Percentiles rank a stretch among this genome's conserved stretches.
Conservation (phyloP, 2,888 invertebrate genomes). For the Drosophila recens region DNA sequence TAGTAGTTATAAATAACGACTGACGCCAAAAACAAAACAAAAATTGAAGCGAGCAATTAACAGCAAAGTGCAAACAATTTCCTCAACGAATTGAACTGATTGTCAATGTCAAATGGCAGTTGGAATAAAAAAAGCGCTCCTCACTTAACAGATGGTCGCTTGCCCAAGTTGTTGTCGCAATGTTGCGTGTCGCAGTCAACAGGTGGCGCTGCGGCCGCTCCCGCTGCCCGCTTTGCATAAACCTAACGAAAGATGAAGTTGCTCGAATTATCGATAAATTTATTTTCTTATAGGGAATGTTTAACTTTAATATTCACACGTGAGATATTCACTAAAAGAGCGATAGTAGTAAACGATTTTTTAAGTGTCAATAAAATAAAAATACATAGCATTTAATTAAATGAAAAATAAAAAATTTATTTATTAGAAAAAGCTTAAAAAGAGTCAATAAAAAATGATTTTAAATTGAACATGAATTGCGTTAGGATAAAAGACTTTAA, state of each 20-base stretch:
- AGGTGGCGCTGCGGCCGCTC: slow-evolving; percentile 16
- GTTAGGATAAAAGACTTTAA: no score
- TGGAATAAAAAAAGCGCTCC: not conserved
- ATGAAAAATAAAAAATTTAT: no score
- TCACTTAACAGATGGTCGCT: slow-evolving; percentile 16
- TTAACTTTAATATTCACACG: no score
- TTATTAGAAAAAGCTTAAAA: no score
- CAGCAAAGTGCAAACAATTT: slow-evolving; percentile 68
- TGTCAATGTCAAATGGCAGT: slow-evolving; percentile 65
- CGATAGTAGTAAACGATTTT: no score
- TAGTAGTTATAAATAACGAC: slow-evolving; percentile 61
- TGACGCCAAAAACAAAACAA: slow-evolving; percentile 51
- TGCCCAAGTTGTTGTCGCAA: slow-evolving; percentile 2
- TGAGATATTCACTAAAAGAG: no score
- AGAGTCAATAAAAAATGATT: no score
- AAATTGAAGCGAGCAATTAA: slow-evolving; percentile 60
- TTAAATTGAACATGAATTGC: no score
- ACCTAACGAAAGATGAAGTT: not conserved
- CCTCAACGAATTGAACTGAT: slow-evolving; percentile 65
- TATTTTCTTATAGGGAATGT: not conserved
- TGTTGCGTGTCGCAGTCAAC: slow-evolving; percentile 15
- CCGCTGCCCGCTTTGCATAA: not conserved
- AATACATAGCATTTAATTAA: no score
- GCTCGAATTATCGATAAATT: not conserved
- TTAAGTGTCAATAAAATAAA: no score